Evolutionary conservation across 1,140 invertebrate species (phyloP).

Genomic region (Caenorhabditis inopinata): DNA sequence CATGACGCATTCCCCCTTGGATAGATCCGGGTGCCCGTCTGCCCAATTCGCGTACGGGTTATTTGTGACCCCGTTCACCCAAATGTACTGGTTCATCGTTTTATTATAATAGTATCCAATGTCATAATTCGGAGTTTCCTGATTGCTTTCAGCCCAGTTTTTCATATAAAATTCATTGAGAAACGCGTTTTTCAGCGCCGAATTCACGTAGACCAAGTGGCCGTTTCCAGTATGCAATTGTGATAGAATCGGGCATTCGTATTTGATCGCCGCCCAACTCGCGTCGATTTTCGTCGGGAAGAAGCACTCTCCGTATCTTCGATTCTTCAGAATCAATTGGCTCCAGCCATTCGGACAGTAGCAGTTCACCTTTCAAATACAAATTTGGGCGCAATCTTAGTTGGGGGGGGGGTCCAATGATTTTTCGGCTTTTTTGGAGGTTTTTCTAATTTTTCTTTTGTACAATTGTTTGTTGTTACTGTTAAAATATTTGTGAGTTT

Average conservation of each 20-base stretch:
- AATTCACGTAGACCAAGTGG: constrained; percentile 10
- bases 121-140: constrained; percentile 13
- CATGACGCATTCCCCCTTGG: constrained; percentile 1
- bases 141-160: neutral
- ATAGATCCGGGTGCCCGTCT: neutral
- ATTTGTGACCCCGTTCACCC: constrained; percentile 7
- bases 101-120: constrained; percentile 8
- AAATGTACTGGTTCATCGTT: neutral
- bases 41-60: constrained; percentile 9
- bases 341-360: constrained; percentile 3
- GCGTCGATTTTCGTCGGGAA: constrained; percentile 29
- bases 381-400: too few species aligned
- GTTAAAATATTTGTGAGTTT: too few species aligned
- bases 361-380: neutral
- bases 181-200: neutral
- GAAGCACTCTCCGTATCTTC: constrained; percentile 20
- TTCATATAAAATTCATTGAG: neutral
- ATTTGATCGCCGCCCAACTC: constrained; percentile 25
- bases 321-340: neutral
- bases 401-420: too few species aligned
- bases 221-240: constrained; percentile 18
- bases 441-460: too few species aligned
- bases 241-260: neutral
- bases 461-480: too few species aligned
- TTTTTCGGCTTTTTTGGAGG: too few species aligned